Conservation (phyloP, 2,797 vertebrate genomes). For the Ispidina picta region DNA sequence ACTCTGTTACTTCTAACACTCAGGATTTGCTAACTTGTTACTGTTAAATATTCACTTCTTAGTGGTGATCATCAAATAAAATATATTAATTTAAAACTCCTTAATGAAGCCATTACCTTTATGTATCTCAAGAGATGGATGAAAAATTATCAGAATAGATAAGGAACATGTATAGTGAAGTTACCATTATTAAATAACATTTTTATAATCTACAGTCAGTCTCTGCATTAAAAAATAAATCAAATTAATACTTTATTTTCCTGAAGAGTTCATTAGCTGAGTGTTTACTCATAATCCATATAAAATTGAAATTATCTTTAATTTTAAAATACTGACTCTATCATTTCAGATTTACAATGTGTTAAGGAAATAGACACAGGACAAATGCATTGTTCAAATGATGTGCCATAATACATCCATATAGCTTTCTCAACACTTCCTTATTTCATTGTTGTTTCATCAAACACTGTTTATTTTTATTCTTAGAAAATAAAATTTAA, state of each 20-base stretch:
- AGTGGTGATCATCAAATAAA: not conserved
- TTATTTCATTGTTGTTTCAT: conserved; percentile 23
- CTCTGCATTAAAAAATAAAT: not conserved
- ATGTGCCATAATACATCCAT: not conserved
- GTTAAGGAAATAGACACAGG: not conserved
- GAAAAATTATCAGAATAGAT: not conserved
- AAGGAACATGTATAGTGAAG: not conserved
- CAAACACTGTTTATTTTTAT: not conserved
- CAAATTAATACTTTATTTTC: not conserved
- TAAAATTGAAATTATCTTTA: not conserved
- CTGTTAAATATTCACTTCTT: not conserved
- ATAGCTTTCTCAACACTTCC: not conserved
- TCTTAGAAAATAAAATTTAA: not conserved
- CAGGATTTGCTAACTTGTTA: not conserved
- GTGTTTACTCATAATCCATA: not conserved
- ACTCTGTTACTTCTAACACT: not conserved
- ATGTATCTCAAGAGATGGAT: not conserved
- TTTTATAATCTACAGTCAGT: not conserved
- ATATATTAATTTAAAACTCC: not conserved
- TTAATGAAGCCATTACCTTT: not conserved
- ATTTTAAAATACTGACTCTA: not conserved
- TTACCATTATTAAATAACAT: not conserved
- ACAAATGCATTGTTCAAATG: not conserved
- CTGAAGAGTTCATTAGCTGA: not conserved
- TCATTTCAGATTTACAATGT: not conserved